A percentile compares a stretch with the other conserved stretches of the same genome.
These are phyloP conservation scores for Gorsachius goisagi DNA, from an alignment of 2,113 vertebrate species.

Conservation along the genomic window DNA sequence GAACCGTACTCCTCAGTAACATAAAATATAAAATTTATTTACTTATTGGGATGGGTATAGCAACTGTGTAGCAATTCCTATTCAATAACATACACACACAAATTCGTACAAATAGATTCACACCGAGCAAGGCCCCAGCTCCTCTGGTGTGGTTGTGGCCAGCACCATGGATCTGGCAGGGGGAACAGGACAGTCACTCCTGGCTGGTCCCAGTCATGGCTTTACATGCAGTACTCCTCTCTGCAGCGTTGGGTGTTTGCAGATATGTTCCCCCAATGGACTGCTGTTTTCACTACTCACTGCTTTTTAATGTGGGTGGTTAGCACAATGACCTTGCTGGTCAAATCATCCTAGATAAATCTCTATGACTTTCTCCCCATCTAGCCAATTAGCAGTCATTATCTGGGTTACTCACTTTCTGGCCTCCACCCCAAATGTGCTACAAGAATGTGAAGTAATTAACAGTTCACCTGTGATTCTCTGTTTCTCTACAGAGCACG, in stretches of 20 bases:
- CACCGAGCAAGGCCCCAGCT: not conserved
- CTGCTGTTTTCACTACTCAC: not conserved
- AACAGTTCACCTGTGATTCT: not conserved
- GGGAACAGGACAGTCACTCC: not conserved
- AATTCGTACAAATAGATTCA: rapidly evolving
- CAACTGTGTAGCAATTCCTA: not conserved
- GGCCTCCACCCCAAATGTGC: not conserved
- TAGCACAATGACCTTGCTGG: not conserved
- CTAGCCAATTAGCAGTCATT: not conserved
- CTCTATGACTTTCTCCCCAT: not conserved
- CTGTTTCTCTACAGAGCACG: not conserved
- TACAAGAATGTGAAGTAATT: not conserved
- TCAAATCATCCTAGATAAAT: not conserved
- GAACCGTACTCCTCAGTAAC: not conserved
- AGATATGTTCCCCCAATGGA: not conserved
- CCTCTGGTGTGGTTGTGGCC: not conserved
- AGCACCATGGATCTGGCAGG: not conserved
- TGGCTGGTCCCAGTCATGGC: not conserved
- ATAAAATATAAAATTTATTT: not conserved
- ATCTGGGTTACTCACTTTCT: not conserved
- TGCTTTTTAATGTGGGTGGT: not conserved
- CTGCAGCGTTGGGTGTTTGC: not conserved
- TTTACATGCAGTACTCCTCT: not conserved
- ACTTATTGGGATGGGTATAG: not conserved
- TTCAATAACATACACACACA: not conserved